These are phyloP conservation scores for Oxyteleia sp. DNA, from an alignment of 2,888 invertebrate species.

Conservation along the genomic window DNA sequence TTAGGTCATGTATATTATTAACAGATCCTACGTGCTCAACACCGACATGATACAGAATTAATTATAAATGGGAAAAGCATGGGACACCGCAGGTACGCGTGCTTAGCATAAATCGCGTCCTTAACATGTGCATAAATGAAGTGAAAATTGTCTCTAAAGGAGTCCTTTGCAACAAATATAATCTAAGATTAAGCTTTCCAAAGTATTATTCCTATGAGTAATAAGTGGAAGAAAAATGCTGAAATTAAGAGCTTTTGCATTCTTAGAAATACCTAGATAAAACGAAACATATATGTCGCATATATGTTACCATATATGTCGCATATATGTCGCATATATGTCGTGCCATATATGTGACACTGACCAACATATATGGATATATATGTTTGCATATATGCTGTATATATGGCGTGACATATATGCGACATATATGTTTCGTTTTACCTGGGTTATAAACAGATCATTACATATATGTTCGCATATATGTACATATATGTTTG, in stretches of 20 bases:
- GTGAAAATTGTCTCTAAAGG: slow-evolving; percentile 52
- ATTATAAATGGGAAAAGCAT: slow-evolving; percentile 47
- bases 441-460: too few relatives aligned
- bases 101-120: slow-evolving; percentile 59
- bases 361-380: too few relatives aligned
- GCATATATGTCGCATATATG: too few relatives aligned
- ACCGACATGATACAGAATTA: slow-evolving; percentile 57
- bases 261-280: too few relatives aligned
- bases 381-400: too few relatives aligned
- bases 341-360: too few relatives aligned
- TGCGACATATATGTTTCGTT: too few relatives aligned
- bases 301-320: too few relatives aligned
- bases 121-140: slow-evolving; percentile 58
- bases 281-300: too few relatives aligned
- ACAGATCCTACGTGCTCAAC: slow-evolving; percentile 39
- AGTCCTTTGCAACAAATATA: slow-evolving; percentile 47
- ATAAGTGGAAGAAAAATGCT: slow-evolving; percentile 26
- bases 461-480: too few relatives aligned
- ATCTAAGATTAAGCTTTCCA: slow-evolving; percentile 51
- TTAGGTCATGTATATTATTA: slow-evolving; percentile 29
- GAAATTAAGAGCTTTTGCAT: slow-evolving; percentile 62
- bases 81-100: slow-evolving; percentile 54
- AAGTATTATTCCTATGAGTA: slow-evolving; percentile 38
- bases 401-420: too few relatives aligned
- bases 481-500: too few relatives aligned